phyloP scores from a whole-genome alignment of 1,140 invertebrate species.

The Meloidogyne floridensis region DNA sequence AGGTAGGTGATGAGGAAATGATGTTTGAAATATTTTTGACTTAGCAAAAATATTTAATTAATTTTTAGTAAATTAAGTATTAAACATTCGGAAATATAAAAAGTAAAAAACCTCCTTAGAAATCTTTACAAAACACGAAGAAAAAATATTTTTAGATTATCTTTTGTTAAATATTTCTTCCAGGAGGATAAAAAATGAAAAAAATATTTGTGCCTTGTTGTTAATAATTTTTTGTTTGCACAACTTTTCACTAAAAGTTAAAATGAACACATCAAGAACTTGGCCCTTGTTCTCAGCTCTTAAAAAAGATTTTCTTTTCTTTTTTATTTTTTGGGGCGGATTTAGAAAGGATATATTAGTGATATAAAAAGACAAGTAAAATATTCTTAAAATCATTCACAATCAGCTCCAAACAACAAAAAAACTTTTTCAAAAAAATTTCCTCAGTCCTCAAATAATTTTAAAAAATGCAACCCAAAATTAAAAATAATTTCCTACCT shows the following conservation, averaged over 20 bases:
- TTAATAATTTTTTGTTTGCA: constrained; percentile 10
- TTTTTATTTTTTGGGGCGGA: background rate
- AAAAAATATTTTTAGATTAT: background rate
- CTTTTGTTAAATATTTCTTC: background rate
- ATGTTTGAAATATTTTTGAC: too few relatives aligned
- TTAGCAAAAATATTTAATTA: too few relatives aligned
- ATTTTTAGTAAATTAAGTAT: too few relatives aligned
- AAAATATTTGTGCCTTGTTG: background rate
- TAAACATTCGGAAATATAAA: too few relatives aligned
- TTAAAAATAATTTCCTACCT: constrained; percentile 13
- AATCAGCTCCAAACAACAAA: background rate
- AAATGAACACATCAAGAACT: background rate
- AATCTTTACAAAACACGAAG: too few relatives aligned
- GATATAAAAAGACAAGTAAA: background rate
- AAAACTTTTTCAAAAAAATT: background rate
- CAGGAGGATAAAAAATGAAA: background rate
- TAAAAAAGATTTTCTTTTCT: constrained; percentile 13
- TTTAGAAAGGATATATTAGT: background rate
- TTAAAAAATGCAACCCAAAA: background rate
- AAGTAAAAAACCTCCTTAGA: too few relatives aligned
- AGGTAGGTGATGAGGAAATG: too few relatives aligned
- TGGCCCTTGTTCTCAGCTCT: background rate
- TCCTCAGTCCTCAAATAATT: background rate
- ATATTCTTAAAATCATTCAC: background rate
- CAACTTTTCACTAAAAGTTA: background rate